A percentile compares a stretch with the other conserved stretches of the same genome.
Conservation (phyloP, 1,140 invertebrate genomes). For the Littorina saxatilis region DNA sequence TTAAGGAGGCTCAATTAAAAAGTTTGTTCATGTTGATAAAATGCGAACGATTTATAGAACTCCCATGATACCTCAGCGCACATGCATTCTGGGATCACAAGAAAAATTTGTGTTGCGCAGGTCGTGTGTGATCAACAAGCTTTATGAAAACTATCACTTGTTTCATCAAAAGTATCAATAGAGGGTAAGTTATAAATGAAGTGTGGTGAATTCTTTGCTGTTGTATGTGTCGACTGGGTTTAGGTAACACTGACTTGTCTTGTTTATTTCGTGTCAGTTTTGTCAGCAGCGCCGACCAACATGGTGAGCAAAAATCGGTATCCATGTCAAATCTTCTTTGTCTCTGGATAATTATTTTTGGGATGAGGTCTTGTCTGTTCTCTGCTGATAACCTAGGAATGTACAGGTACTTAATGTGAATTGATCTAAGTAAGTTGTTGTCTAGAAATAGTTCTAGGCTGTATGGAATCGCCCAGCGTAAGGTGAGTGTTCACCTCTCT, state of each 20-base stretch:
- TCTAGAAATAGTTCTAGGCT: too few relatives aligned
- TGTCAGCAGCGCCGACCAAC: not conserved
- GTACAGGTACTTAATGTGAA: too few relatives aligned
- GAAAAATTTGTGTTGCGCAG: conserved; percentile 38
- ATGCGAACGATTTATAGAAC: too few relatives aligned
- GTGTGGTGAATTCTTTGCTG: not conserved
- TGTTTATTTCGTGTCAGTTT: not conserved
- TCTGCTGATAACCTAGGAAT: too few relatives aligned
- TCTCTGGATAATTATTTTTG: not conserved
- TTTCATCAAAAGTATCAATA: not conserved
- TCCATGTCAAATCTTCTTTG: conserved; percentile 7
- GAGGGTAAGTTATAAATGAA: conserved; percentile 29
- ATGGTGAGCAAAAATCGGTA: conserved; percentile 8
- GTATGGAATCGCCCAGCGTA: too few relatives aligned
- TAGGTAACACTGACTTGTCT: not conserved
- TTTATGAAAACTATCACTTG: conserved; percentile 35
- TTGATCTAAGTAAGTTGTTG: too few relatives aligned
- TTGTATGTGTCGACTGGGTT: not conserved
- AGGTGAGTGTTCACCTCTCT: too few relatives aligned
- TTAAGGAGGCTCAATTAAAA: too few relatives aligned
- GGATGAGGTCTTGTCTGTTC: not conserved
- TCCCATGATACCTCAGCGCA: conserved; percentile 44
- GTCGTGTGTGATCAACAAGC: conserved; percentile 32
- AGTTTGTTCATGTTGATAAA: too few relatives aligned
- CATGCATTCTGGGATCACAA: conserved; percentile 42